These are phyloP conservation scores for Meleagris gallopavo DNA, from an alignment of 2,113 vertebrate species.

Conservation along the genomic window DNA sequence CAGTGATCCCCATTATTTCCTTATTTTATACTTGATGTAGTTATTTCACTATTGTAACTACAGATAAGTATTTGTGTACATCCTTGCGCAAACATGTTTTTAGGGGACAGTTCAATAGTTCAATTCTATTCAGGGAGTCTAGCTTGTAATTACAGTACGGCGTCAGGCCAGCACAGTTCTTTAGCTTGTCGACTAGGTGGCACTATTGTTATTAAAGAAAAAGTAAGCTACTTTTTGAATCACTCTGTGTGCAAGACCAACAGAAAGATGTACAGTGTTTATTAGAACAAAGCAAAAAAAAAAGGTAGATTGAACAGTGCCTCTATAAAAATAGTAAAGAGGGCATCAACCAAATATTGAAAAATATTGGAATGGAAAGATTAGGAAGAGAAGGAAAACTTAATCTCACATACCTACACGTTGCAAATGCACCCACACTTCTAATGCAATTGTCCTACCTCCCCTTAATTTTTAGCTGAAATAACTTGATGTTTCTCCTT, in stretches of 20 bases:
- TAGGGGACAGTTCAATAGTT: background rate
- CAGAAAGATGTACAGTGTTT: background rate
- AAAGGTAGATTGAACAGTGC: background rate
- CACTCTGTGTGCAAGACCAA: background rate
- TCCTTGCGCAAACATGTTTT: background rate
- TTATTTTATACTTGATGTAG: background rate
- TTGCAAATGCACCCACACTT: background rate
- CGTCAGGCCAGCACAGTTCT: background rate
- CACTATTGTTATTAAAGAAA: constrained; percentile 69
- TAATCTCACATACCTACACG: background rate
- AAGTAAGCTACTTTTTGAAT: background rate
- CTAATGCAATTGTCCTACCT: background rate
- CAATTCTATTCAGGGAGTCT: background rate
- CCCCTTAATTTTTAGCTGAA: background rate
- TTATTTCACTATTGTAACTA: background rate
- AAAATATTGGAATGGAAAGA: background rate
- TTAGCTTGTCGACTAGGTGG: constrained; percentile 70
- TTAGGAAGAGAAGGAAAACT: background rate
- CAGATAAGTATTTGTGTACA: background rate
- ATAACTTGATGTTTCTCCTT: background rate
- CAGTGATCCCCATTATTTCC: background rate
- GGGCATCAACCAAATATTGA: background rate
- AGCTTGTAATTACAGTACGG: accelerated
- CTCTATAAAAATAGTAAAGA: background rate
- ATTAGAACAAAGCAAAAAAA: background rate